These are phyloP conservation scores for Poeciliopsis turrubarensis DNA, from an alignment of 2,113 vertebrate species.

Conservation along the genomic window DNA sequence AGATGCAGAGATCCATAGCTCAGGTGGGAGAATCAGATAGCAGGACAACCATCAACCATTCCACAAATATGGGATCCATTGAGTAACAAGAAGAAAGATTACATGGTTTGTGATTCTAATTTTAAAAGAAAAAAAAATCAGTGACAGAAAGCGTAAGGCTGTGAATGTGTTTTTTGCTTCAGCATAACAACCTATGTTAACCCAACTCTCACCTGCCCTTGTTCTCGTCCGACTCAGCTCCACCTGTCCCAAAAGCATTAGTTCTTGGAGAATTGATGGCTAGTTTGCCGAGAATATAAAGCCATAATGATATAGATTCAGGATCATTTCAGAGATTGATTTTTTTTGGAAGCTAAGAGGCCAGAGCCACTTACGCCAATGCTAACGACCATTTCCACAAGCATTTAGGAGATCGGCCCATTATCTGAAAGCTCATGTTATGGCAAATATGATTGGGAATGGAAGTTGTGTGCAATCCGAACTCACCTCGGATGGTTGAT, in stretches of 20 bases:
- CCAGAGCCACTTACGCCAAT: constrained; percentile 81
- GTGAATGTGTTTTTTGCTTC: constrained; percentile 38
- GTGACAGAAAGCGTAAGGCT: constrained; percentile 14
- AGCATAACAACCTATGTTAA: constrained; percentile 32
- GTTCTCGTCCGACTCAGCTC: constrained; percentile 20
- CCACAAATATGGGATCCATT: neutral
- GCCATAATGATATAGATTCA: constrained; percentile 80
- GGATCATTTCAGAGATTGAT: constrained; percentile 80
- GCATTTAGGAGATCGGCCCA: constrained; percentile 77
- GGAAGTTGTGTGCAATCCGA: constrained; percentile 76
- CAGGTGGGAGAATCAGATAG: neutral
- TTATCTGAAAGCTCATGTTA: constrained; percentile 81
- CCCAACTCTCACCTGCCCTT: constrained; percentile 10
- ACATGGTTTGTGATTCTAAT: neutral
- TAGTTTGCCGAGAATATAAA: constrained; percentile 77
- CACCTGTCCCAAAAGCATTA: constrained; percentile 63
- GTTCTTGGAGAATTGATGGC: constrained; percentile 73
- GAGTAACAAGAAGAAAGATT: neutral
- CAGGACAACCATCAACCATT: neutral
- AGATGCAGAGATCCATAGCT: no score
- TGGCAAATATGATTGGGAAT: constrained; percentile 79
- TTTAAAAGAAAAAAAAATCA: neutral
- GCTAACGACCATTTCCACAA: constrained; percentile 81
- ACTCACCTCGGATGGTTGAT: constrained; percentile 65
- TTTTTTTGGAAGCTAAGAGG: constrained; percentile 80